Evolutionary conservation across 1,140 invertebrate species (phyloP), one percentile per base, ranked within the genome.

Genomic region (Akabosia matsudoensis): DNA sequence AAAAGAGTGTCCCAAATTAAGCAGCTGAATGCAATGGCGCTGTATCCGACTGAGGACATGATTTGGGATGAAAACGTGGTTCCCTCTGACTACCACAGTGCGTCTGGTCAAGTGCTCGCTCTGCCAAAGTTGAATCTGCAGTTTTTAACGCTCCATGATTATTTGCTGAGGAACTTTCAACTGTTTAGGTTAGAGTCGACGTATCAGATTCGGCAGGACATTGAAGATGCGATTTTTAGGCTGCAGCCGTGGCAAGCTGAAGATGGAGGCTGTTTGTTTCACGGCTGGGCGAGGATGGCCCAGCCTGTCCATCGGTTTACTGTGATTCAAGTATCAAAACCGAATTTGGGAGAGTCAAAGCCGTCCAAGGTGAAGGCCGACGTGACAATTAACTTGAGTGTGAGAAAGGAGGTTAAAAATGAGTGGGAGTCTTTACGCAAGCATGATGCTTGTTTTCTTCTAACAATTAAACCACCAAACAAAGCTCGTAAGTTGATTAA

Each of bases 61-160:
- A 97, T 99, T 80, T 99, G 98, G 98, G 96, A 99, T 86, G 97
- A 99, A 84, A 99, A 98, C 83, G 90, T 99, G 34, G 97, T 99
- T 0, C 98, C 98, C 0, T 95, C 94, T 0, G 97, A 99, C 82
- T 98, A 97, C 85, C 98, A 95, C 85, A 95, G 93, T 72, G 95
- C 96, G 0, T 96, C 99, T 85, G 94, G 92, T 33, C 78, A 81
- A 79, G 96, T 94, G 83, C 86, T 99, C 10, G 97, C 98, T 0
- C 86, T 99, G 76, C 97, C 98, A 0, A 99, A 99, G 85, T 86
- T 99, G 0, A 99, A 99, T 87, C 87, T 99, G 4, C 97, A 99
- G 86, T 99, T 99, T 86, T 87, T 99, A 1, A 99, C 98, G 0
- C 85, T 99, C 3, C 97, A 99, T 86, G 98, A 99, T 87, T 99